Evolutionary conservation across 30 jellyfish, hydroid and myxozoan genomes (phyloP).

Genomic region (Aurelia sp.): DNA sequence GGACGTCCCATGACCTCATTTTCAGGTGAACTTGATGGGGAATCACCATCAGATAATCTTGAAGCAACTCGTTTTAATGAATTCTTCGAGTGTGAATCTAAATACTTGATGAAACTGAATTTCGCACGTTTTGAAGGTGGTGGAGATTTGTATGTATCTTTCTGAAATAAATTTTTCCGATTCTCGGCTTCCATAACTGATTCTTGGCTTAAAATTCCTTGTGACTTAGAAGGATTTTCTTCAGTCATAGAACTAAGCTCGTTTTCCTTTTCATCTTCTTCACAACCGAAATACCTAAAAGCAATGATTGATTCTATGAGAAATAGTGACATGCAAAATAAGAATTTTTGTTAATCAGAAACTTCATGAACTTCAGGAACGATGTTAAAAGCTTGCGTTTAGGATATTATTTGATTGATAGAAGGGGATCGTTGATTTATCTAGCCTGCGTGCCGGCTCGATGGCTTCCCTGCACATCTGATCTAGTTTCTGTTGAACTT

Average conservation of each 20-base stretch:
- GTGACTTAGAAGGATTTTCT: not conserved
- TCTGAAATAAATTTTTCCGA: no score
- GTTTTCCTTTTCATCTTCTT: slow-evolving; percentile 8
- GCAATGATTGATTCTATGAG: not conserved
- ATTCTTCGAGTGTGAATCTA: slow-evolving; percentile 45
- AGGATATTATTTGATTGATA: not conserved
- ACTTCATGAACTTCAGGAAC: no score
- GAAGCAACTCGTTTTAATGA: slow-evolving; percentile 51
- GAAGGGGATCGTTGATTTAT: no score
- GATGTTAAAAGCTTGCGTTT: not conserved
- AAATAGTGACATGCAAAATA: not conserved
- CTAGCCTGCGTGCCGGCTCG: no score
- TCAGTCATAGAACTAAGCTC: not conserved
- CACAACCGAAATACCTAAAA: slow-evolving; percentile 31
- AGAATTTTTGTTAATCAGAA: not conserved
- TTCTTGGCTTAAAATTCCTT: no score
- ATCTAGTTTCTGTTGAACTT: no score
- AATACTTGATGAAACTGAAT: slow-evolving; percentile 28
- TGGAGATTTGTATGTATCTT: slow-evolving; percentile 13
- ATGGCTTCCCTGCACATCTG: no score
- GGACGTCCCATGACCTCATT: not conserved
- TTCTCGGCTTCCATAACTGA: no score
- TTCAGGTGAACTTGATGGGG: slow-evolving; percentile 35
- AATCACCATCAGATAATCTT: slow-evolving; percentile 41
- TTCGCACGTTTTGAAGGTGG: slow-evolving; percentile 60